phyloP scores from a whole-genome alignment of 2,797 vertebrate genomes.

The Furcifer pardalis region DNA sequence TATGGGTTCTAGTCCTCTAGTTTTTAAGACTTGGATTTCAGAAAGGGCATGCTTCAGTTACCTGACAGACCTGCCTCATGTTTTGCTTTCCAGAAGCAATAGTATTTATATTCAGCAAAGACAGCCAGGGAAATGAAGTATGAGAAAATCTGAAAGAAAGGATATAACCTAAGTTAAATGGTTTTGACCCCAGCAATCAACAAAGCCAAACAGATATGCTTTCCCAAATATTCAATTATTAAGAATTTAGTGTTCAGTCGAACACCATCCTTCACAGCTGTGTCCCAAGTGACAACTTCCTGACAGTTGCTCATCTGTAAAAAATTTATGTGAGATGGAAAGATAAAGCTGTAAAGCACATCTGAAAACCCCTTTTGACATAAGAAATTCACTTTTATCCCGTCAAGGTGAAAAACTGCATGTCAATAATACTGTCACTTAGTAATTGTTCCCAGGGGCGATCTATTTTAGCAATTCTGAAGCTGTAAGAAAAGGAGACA shows the following conservation, averaged over 20 bases:
- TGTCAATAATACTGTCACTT: slow-evolving; percentile 57
- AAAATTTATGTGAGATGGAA: slow-evolving; percentile 36
- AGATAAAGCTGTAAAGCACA: slow-evolving; percentile 33
- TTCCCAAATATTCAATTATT: slow-evolving; percentile 39
- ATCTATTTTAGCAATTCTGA: slow-evolving; percentile 44
- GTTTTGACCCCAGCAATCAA: slow-evolving; percentile 39
- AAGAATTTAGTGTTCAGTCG: slow-evolving; percentile 46
- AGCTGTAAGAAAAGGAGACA: not conserved
- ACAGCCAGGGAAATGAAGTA: slow-evolving; percentile 8
- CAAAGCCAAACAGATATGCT: slow-evolving; percentile 32
- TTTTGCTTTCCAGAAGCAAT: not conserved
- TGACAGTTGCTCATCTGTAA: slow-evolving; percentile 44
- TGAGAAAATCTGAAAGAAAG: not conserved
- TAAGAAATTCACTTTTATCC: slow-evolving; percentile 46
- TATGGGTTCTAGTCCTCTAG: not conserved
- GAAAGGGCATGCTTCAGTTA: not conserved
- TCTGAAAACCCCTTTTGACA: slow-evolving; percentile 51
- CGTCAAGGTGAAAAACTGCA: slow-evolving; percentile 51
- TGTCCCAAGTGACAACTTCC: slow-evolving; percentile 17
- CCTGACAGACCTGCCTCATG: not conserved
- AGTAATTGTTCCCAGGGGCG: slow-evolving; percentile 58
- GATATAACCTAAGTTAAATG: slow-evolving; percentile 1
- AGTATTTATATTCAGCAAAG: not conserved
- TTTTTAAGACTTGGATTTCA: not conserved
- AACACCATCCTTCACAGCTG: slow-evolving; percentile 24